These are phyloP conservation scores for Sepiola atlantica DNA, from an alignment of 2,888 invertebrate genomes.

Conservation along the genomic window DNA sequence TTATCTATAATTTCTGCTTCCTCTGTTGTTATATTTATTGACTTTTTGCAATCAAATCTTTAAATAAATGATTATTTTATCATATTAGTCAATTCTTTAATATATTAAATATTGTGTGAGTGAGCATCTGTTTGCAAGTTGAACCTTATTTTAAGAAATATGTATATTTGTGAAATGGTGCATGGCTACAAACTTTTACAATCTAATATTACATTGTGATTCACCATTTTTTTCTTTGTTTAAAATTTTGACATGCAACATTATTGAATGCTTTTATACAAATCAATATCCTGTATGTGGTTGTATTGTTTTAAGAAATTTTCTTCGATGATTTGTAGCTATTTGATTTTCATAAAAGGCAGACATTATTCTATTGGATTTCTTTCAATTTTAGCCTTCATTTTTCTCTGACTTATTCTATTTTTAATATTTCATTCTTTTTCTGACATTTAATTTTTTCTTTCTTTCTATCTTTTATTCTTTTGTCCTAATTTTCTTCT, in stretches of 20 bases:
- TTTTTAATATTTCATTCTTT: too few species aligned
- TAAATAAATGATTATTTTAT: neutral
- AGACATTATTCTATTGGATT: too few species aligned
- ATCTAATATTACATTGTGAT: neutral
- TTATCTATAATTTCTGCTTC: neutral
- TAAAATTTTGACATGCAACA: neutral
- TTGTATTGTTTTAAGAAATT: neutral
- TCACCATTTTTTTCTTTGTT: neutral
- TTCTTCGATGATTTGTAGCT: neutral
- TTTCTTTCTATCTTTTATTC: too few species aligned
- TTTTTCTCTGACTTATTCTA: too few species aligned
- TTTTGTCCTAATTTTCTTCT: too few species aligned
- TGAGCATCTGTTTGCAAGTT: neutral
- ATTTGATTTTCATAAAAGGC: neutral
- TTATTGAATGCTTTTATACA: neutral
- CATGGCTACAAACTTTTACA: neutral
- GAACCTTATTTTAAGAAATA: neutral
- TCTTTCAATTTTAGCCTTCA: too few species aligned
- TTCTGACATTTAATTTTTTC: too few species aligned
- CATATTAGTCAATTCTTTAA: neutral
- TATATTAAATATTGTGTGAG: neutral
- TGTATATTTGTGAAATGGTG: neutral
- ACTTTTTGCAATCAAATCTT: neutral
- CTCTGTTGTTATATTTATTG: neutral
- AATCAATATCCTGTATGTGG: neutral